phyloP scores from a whole-genome alignment of 2,797 vertebrate genomes.

The Coregonus sp. region DNA sequence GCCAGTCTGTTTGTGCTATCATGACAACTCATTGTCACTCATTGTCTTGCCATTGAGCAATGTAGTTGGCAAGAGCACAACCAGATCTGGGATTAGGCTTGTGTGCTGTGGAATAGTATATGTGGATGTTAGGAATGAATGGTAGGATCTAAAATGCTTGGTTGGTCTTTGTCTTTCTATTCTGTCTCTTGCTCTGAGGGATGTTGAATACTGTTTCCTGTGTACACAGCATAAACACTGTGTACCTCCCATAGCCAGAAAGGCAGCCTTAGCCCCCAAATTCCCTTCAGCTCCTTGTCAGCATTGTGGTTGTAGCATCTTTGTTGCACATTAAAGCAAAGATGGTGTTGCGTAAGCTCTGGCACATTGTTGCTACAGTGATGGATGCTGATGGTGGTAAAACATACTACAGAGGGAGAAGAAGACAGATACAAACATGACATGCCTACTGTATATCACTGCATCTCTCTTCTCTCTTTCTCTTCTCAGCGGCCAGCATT shows the following conservation, averaged over 20 bases:
- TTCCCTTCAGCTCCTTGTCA: constrained; percentile 30
- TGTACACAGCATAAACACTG: constrained; percentile 56
- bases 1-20: too few relatives aligned
- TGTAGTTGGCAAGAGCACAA: too few relatives aligned
- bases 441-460: not conserved
- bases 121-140: too few relatives aligned
- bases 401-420: not conserved
- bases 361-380: not conserved
- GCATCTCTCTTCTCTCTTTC: constrained; percentile 50
- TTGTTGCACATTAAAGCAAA: not conserved
- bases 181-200: constrained; percentile 18
- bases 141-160: not conserved
- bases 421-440: not conserved
- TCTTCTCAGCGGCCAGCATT: constrained; percentile 75
- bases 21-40: too few relatives aligned
- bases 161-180: constrained; percentile 13
- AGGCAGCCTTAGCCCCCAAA: constrained; percentile 43
- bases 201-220: constrained; percentile 56
- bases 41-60: too few relatives aligned
- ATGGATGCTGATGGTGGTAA: not conserved
- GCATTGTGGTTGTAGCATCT: not conserved
- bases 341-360: not conserved
- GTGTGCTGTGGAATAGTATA: not conserved
- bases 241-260: constrained; percentile 52
- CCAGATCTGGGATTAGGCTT: too few relatives aligned